These are phyloP conservation scores for Tragelaphus scriptus DNA, from an alignment of 2,113 vertebrate genomes.

Conservation along the genomic window DNA sequence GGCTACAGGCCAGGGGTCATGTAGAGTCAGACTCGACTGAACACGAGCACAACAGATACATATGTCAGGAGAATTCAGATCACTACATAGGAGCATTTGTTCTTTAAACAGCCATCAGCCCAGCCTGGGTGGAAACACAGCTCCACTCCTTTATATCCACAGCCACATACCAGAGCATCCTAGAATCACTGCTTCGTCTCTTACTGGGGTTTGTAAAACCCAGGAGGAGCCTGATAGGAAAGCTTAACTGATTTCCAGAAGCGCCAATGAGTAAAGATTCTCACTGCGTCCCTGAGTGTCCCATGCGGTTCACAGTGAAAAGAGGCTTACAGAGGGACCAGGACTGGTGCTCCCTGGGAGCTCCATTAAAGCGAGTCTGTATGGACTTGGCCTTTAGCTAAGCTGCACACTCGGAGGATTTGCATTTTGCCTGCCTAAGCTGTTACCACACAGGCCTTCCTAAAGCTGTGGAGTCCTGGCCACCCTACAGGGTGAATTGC, in stretches of 20 bases:
- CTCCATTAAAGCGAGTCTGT: constrained; percentile 22
- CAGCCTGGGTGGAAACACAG: neutral
- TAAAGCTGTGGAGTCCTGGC: neutral
- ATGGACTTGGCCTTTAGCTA: neutral
- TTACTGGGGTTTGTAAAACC: neutral
- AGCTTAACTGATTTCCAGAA: constrained; percentile 31
- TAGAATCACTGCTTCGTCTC: neutral
- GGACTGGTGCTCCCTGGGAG: neutral
- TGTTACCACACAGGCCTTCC: neutral
- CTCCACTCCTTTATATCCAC: neutral
- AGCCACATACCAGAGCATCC: neutral
- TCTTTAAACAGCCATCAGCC: neutral
- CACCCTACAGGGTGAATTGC: neutral
- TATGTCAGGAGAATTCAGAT: neutral
- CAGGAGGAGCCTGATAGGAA: neutral
- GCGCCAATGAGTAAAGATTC: constrained; percentile 38
- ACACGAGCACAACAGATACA: neutral
- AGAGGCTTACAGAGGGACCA: constrained; percentile 14
- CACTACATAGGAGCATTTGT: neutral
- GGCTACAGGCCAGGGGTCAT: neutral
- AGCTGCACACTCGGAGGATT: neutral
- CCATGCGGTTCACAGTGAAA: constrained; percentile 29
- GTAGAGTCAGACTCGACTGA: neutral
- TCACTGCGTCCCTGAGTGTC: neutral
- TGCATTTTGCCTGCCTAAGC: constrained; percentile 13